phyloP scores from a whole-genome alignment of 2,888 invertebrate species.

The Pachydiplax longipennis region DNA sequence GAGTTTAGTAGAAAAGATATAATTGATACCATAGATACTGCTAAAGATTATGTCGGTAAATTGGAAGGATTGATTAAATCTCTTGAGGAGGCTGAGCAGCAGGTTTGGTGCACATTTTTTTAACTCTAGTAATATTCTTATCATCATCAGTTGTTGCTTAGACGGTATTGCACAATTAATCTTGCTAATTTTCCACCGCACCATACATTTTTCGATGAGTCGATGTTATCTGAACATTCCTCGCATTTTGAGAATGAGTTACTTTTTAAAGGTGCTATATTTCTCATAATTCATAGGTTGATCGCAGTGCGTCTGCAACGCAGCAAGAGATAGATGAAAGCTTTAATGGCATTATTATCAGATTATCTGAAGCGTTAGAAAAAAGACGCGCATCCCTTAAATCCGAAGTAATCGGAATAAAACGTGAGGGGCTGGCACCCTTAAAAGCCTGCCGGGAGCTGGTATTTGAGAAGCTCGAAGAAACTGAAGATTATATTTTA shows the following conservation, averaged over 20 bases:
- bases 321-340: slow-evolving; percentile 54
- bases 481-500: slow-evolving; percentile 56
- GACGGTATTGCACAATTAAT: not conserved
- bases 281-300: slow-evolving; percentile 39
- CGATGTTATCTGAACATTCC: not conserved
- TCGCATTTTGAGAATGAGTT: slow-evolving; percentile 46
- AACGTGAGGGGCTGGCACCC: slow-evolving; percentile 57
- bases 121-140: not conserved
- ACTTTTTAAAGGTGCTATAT: not conserved
- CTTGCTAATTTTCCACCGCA: not conserved
- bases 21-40: slow-evolving; percentile 52
- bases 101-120: slow-evolving; percentile 49
- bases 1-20: slow-evolving; percentile 51
- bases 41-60: slow-evolving; percentile 53
- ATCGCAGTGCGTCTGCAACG: slow-evolving; percentile 55
- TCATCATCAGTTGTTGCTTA: not conserved
- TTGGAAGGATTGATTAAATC: slow-evolving; percentile 53
- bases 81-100: slow-evolving; percentile 53
- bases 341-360: slow-evolving; percentile 54
- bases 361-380: slow-evolving; percentile 54
- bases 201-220: not conserved
- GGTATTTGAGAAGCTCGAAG: slow-evolving; percentile 57
- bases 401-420: slow-evolving; percentile 50
- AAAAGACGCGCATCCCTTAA: slow-evolving; percentile 54
- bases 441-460: slow-evolving; percentile 59